phyloP scores from a whole-genome alignment of 2,113 vertebrate genomes.

The Seriola rivoliana region DNA sequence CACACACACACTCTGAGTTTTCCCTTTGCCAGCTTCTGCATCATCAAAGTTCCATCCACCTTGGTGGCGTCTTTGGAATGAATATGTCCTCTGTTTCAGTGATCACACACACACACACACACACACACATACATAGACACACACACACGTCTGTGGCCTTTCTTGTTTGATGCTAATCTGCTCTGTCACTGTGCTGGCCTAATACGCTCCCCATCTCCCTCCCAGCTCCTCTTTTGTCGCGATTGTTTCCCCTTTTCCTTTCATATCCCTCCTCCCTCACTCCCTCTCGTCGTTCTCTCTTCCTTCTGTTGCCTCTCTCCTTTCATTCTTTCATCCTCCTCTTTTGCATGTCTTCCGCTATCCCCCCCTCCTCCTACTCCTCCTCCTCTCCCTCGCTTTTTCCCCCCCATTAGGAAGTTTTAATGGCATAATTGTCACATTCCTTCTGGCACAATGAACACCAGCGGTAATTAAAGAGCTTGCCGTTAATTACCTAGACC shows the following conservation, averaged over 20 bases:
- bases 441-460: constrained; percentile 85
- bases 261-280: constrained; percentile 76
- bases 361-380: background rate
- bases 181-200: constrained; percentile 86
- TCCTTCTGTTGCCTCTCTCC: constrained; percentile 77
- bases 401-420: constrained; percentile 80
- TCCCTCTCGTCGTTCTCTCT: constrained; percentile 70
- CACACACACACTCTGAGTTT: constrained; percentile 75
- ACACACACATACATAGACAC: constrained; percentile 51
- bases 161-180: constrained; percentile 89
- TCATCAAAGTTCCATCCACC: constrained; percentile 90
- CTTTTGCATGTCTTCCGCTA: constrained; percentile 82
- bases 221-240: constrained; percentile 83
- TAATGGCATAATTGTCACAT: constrained; percentile 86
- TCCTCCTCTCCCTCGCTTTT: constrained; percentile 22
- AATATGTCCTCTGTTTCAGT: constrained; percentile 87
- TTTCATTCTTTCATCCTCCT: constrained; percentile 82
- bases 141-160: constrained; percentile 80
- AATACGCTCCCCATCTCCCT: constrained; percentile 79
- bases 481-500: constrained; percentile 84
- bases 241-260: constrained; percentile 81
- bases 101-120: constrained; percentile 69
- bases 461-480: constrained; percentile 85
- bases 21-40: constrained; percentile 89
- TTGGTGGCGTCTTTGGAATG: constrained; percentile 86